Percentiles rank a stretch among this genome's conserved stretches.
phyloP scores from a whole-genome alignment of 2,113 vertebrate genomes.

The Nerophis ophidion region DNA sequence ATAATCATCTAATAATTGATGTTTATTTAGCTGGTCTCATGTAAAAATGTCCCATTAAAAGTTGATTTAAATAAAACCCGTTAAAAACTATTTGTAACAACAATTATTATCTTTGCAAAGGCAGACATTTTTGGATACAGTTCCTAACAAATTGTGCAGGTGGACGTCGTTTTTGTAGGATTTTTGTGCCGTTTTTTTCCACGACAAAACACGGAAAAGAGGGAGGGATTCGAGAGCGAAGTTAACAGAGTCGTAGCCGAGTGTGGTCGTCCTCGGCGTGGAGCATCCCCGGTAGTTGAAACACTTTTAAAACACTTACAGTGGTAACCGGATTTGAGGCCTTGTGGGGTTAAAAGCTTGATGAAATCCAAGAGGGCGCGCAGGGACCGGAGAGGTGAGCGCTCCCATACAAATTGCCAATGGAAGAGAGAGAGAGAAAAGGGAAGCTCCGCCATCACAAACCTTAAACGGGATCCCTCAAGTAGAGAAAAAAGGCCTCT shows the following conservation, averaged over 20 bases:
- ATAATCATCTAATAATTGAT: too few species aligned
- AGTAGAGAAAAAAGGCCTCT: conserved; percentile 3
- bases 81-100: too few species aligned
- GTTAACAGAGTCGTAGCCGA: conserved; percentile 44
- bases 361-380: conserved; percentile 60
- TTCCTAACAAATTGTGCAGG: conserved; percentile 36
- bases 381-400: conserved; percentile 55
- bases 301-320: conserved; percentile 66
- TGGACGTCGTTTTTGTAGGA: background rate
- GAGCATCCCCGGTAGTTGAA: conserved; percentile 52
- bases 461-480: conserved; percentile 39
- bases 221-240: conserved; percentile 25
- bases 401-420: conserved; percentile 68
- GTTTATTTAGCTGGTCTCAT: too few species aligned
- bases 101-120: too few species aligned
- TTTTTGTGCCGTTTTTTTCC: too few species aligned
- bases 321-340: conserved; percentile 68
- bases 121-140: too few species aligned
- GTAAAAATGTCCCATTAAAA: too few species aligned
- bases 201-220: conserved; percentile 18
- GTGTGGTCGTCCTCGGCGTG: conserved; percentile 38
- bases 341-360: conserved; percentile 62
- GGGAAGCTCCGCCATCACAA: conserved; percentile 45
- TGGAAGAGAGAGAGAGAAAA: conserved; percentile 53
- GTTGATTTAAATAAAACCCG: too few species aligned